These are phyloP conservation scores for Aegotheles bennettii DNA, from an alignment of 2,113 vertebrate species.

Conservation along the genomic window DNA sequence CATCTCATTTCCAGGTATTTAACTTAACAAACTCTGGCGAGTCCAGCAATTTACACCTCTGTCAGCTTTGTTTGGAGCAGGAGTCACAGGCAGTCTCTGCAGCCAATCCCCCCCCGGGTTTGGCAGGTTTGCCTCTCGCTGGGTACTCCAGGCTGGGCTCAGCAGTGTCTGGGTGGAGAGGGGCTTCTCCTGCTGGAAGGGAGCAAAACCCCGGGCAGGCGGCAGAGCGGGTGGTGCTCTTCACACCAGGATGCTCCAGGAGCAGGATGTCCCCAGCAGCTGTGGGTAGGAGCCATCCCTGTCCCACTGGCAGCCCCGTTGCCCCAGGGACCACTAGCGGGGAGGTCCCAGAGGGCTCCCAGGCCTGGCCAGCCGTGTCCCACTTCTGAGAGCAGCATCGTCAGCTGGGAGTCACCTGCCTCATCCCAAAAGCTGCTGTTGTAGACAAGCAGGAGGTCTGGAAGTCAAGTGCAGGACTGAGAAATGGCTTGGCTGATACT, in stretches of 20 bases:
- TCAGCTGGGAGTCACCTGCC: background rate
- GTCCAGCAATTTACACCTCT: conserved; percentile 47
- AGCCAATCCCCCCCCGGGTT: background rate
- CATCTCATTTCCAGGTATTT: background rate
- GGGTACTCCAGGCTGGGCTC: fast-evolving
- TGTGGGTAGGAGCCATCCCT: background rate
- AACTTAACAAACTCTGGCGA: background rate
- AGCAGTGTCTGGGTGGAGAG: too few species aligned
- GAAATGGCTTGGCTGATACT: background rate
- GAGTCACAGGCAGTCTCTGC: background rate
- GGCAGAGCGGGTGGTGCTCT: fast-evolving
- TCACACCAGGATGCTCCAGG: fast-evolving
- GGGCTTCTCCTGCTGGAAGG: fast-evolving
- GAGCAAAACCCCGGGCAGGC: background rate
- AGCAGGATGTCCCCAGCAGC: background rate
- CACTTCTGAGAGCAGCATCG: fast-evolving
- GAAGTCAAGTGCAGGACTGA: background rate
- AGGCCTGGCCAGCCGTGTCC: background rate
- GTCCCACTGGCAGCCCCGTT: fast-evolving
- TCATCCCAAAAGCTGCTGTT: background rate
- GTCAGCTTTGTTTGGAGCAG: conserved; percentile 56
- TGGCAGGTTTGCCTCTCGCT: background rate
- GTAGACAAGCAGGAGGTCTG: background rate
- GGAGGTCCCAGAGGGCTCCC: background rate
- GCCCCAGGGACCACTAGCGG: background rate